Conservation (phyloP, 1,140 invertebrate genomes). For the Laodelphax striatellus region DNA sequence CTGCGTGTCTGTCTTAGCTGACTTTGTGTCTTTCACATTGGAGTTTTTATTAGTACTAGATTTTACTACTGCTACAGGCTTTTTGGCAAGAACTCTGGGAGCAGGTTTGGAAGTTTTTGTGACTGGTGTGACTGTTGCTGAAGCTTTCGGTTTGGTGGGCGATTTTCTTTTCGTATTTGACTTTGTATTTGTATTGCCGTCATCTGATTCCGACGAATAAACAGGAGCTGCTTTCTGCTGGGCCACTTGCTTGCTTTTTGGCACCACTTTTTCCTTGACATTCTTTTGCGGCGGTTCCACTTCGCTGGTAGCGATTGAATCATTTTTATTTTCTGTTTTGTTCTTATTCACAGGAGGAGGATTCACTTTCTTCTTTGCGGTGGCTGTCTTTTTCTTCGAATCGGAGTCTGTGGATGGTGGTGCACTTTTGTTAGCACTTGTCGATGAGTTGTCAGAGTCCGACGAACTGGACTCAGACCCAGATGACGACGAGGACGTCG, state of each 20-base stretch:
- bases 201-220: slow-evolving; percentile 28
- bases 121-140: slow-evolving; percentile 34
- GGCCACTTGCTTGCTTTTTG: slow-evolving; percentile 28
- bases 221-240: slow-evolving; percentile 19
- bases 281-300: slow-evolving; percentile 9
- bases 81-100: slow-evolving; percentile 15
- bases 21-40: slow-evolving; percentile 21
- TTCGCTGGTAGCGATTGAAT: neutral
- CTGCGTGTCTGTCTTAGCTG: slow-evolving; percentile 30
- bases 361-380: slow-evolving; percentile 20
- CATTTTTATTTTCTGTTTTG: slow-evolving; percentile 11
- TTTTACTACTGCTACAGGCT: slow-evolving; percentile 8
- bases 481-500: slow-evolving; percentile 26
- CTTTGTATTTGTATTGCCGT: slow-evolving; percentile 20
- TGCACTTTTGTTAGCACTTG: slow-evolving; percentile 21
- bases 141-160: slow-evolving; percentile 41
- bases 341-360: neutral
- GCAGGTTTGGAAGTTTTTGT: slow-evolving; percentile 19
- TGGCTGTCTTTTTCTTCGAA: slow-evolving; percentile 16
- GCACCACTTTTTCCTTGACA: slow-evolving; percentile 35
- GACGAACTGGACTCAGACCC: slow-evolving; percentile 27
- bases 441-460: slow-evolving; percentile 29
- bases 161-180: slow-evolving; percentile 33
- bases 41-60: neutral
- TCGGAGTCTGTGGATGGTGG: slow-evolving; percentile 23